Base-by-base conservation (phyloP, 2,113 vertebrate genomes). In the Catharus minimus region DNA sequence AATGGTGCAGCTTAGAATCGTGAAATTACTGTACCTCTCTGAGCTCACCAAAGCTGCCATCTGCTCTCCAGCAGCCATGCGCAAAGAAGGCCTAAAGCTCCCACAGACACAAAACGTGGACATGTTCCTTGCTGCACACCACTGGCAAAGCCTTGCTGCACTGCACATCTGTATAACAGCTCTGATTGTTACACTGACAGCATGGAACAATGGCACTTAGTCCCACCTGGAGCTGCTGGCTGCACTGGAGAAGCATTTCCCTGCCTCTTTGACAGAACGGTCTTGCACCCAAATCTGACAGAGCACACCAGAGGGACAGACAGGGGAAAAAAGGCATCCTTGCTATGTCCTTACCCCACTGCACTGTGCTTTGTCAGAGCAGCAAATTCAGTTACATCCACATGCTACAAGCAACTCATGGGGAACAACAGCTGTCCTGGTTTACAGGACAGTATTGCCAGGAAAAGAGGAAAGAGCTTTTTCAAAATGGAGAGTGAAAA, bases 151-250 rank as follows among this genome's bases (percentile, higher is more conserved):
- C 15, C 60, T 27, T 55, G 26, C 85, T 79, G 64, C 53, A 49
- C 26, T 6, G 6, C 66, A 75, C 32, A 56, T 18, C 61, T n/a
- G 11, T 17, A 10, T 4, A 20, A 21, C 7, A 9, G 28, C 49
- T 65, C 75, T 20, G 30, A 20, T 39, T 61, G 57, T 28, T 64
- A 19, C 2, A 20, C 1, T 38, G 41, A 21, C 49, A 26, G n/a
- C 0, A 0, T 2, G 1, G 4, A 67, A 10, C 32, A 14, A 3
- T 1, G 1, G 28, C 43, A 13, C 26, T 52, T 5, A 1, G 17
- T 4, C 27, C 67, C 50, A 21, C 21, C 26, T 16, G 43, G 6
- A 52, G 30, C 62, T 79, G 27, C 65, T 65, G 52, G 14, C n/a
- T 52, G 53, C 43, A 7, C 52, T 58, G 19, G 21, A 85, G 38